Evolutionary conservation across 1,140 invertebrate genomes (phyloP), one percentile per base, ranked within the genome.

Genomic region (Diuraphis noxia): DNA sequence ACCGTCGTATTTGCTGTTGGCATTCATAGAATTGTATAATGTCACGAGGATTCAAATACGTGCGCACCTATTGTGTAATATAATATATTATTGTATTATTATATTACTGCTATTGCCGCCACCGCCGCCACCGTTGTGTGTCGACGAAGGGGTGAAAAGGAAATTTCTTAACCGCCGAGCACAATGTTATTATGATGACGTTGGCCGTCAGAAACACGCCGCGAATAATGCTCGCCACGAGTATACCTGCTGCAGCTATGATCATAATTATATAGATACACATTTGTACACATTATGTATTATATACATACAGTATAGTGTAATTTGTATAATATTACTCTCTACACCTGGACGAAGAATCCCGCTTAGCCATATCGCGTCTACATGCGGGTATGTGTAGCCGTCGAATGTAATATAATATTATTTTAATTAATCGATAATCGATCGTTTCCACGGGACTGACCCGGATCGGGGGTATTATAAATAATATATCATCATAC

Each of bases 401-500:
- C 23, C n/a, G 56, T n/a, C 30, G n/a, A 41, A 82, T n/a, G 41
- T 19, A 17, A 81, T 81, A 81, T 81, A n/a, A n/a, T 82, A n/a
- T n/a, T 72, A 82, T 41, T 41, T 30, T 41, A 82, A 30, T 86
- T 49, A 49, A 86, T 86, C 85, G 85, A 86, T 52, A 52, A 52
- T 36, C 46, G 30, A 86, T 49, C 43, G 85, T 86, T 86, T 52
- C 85, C 85, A 34, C 49, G 43, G 85, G 21, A 86, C 23, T 38
- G 85, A 52, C 43, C 43, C 84, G 84, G 84, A 52, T 86, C 43
- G 81, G 81, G 81, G 81, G 25, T 82, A 41, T 6, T 82, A 82
- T 41, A 17, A 36, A 81, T 36, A 36, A 79, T 38, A 81, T 56
- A 79, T 79, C 34, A 63, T 72, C 13, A 72, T 13, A 81, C 40